Percentiles rank a stretch among this genome's conserved stretches.
Evolutionary conservation across 2,888 invertebrate genomes (phyloP).

Genomic region (Bruchidius siliquastri): DNA sequence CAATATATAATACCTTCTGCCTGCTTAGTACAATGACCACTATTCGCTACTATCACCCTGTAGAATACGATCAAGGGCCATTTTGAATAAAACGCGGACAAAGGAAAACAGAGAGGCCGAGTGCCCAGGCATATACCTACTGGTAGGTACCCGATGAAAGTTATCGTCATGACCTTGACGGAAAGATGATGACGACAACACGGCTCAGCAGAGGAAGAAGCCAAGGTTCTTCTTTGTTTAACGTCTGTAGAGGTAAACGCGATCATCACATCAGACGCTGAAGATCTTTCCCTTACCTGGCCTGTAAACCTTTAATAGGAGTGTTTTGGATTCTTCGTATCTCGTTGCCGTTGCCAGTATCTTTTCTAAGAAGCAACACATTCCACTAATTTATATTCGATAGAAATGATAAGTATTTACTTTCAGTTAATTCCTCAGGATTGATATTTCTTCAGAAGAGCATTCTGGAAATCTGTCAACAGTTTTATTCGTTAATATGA

Average conservation of each 20-base stretch:
- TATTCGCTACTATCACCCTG: neutral
- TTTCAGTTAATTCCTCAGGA: too few relatives aligned
- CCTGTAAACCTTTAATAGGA: neutral
- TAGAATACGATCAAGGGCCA: neutral
- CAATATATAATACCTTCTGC: too few relatives aligned
- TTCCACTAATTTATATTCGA: neutral
- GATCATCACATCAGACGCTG: neutral
- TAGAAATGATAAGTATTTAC: too few relatives aligned
- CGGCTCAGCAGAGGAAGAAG: neutral
- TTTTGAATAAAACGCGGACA: neutral
- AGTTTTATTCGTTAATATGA: too few relatives aligned
- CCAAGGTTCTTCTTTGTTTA: neutral
- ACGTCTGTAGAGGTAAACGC: neutral
- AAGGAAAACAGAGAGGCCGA: neutral
- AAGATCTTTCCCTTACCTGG: neutral
- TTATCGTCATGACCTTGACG: neutral
- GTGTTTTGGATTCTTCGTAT: neutral
- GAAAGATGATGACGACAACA: neutral
- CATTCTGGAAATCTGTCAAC: too few relatives aligned
- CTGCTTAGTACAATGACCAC: neutral
- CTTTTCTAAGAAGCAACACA: neutral
- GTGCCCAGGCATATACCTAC: neutral
- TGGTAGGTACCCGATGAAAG: neutral
- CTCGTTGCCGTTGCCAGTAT: neutral
- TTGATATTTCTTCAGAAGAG: too few relatives aligned